Base-by-base conservation (phyloP, 2,113 vertebrate species). In the Galeopterus variegatus region DNA sequence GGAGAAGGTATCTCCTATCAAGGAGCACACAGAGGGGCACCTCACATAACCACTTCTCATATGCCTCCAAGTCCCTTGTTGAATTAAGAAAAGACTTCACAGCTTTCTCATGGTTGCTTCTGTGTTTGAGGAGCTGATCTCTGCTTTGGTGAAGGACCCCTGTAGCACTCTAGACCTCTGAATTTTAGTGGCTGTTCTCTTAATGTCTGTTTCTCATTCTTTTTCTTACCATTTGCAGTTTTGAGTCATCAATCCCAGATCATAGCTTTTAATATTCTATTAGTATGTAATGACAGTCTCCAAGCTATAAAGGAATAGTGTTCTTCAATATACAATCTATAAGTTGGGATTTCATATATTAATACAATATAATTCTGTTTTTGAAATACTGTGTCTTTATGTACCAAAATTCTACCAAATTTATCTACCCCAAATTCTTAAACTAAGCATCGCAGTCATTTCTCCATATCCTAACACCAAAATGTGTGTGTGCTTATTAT, bases 361-460 rank as follows among this genome's bases (percentile, higher is more conserved):
- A 54, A 26, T 45, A 8, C n/a, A 89, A 75, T 0, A 28, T 82
- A 65, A 58, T n/a, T 85, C 23, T 70, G 23, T 13, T 85, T 91
- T 95, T 86, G 6, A 93, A 88, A 80, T 81, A 81, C 6, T 64
- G 18, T 70, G 17, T 79, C 81, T 96, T 95, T 84, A 94, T 65
- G 28, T 48, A 62, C 13, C 19, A 64, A 75, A 70, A 81, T 79
- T 70, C 24, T 60, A 76, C 33, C 18, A 54, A 60, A 70, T 8
- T 82, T 77, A 73, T 79, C 69, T 77, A 52, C 56, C 24, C 13
- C 26, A 90, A 67, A 90, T 88, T 76, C 52, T 41, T 62, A 50
- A 81, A 91, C 5, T 67, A 87, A 92, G 14, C 8, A 77, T 70
- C 33, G n/a, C 33, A 76, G 45, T 65, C 2, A 8, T 94, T 92